phyloP scores from a whole-genome alignment of 2,113 vertebrate species.

The Helogale parvula region DNA sequence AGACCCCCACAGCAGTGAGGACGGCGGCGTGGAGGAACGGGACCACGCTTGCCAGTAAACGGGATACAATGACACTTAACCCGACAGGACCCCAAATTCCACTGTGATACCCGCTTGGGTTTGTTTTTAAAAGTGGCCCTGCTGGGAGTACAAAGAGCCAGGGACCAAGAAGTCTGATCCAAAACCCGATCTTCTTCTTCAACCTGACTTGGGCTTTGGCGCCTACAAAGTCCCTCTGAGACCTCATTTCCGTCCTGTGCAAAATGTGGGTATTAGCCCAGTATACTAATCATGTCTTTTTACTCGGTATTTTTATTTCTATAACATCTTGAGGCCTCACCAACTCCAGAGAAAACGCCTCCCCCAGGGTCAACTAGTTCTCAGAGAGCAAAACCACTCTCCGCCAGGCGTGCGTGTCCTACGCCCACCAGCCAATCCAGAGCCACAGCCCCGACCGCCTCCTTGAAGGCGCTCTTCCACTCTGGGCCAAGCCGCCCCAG shows the following conservation, averaged over 20 bases:
- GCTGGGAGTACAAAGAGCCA: background rate
- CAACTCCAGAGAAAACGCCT: background rate
- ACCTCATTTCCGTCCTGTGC: background rate
- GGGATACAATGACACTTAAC: background rate
- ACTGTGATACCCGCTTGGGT: background rate
- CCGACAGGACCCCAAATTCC: background rate
- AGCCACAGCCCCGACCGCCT: background rate
- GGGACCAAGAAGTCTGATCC: background rate
- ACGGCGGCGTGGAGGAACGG: background rate
- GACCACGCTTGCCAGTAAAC: background rate
- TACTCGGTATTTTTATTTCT: background rate
- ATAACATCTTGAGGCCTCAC: background rate
- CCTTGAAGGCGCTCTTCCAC: background rate
- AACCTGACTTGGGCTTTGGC: background rate
- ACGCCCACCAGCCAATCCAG: background rate
- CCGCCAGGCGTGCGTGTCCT: background rate
- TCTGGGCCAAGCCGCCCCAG: background rate
- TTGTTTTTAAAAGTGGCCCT: background rate
- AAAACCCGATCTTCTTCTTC: background rate
- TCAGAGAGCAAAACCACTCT: background rate
- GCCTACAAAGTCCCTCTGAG: background rate
- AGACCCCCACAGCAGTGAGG: background rate
- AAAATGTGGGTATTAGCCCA: background rate
- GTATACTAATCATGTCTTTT: background rate
- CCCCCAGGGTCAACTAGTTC: background rate